Percentiles rank a stretch among this genome's conserved stretches.
These are phyloP conservation scores for Aphis craccivora DNA, from an alignment of 1,140 invertebrate genomes.

Conservation along the genomic window DNA sequence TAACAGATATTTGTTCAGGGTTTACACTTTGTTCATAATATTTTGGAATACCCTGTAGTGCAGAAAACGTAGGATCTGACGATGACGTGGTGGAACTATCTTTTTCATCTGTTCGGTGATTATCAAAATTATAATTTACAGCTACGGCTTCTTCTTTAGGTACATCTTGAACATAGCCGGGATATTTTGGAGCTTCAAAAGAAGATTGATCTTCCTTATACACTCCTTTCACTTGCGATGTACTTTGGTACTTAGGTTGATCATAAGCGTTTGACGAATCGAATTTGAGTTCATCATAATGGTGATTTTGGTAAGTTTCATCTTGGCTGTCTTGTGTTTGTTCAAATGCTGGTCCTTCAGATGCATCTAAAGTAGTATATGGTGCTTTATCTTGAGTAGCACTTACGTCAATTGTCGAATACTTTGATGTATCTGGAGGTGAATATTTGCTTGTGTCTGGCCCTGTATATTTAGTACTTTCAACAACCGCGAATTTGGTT, in stretches of 20 bases:
- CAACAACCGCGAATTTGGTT: constrained; percentile 50
- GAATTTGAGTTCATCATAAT: constrained; percentile 57
- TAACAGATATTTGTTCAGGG: constrained; percentile 56
- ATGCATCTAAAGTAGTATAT: constrained; percentile 35
- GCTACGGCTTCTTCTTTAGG: constrained; percentile 37
- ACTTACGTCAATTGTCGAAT: constrained; percentile 52
- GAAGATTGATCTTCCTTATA: constrained; percentile 24
- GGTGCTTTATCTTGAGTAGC: constrained; percentile 59
- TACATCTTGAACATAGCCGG: constrained; percentile 52
- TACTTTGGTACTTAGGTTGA: constrained; percentile 40
- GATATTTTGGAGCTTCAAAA: constrained; percentile 38
- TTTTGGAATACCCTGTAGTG: constrained; percentile 59
- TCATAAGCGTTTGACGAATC: constrained; percentile 49
- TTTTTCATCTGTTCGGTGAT: constrained; percentile 36
- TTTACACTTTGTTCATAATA: constrained; percentile 53
- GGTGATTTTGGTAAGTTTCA: constrained; percentile 53
- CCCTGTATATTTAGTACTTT: constrained; percentile 57
- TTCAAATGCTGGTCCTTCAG: constrained; percentile 4
- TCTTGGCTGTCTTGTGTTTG: constrained; percentile 46
- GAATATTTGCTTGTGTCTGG: constrained; percentile 59
- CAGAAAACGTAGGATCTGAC: constrained; percentile 58
- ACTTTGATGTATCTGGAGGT: constrained; percentile 58
- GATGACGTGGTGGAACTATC: constrained; percentile 3
- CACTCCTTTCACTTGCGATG: neutral
- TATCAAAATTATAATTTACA: constrained; percentile 30